A percentile compares a stretch with the other conserved stretches of the same genome.
These are phyloP conservation scores for Drosophila simulans DNA, from an alignment of 1,140 invertebrate species.

Conservation along the genomic window DNA sequence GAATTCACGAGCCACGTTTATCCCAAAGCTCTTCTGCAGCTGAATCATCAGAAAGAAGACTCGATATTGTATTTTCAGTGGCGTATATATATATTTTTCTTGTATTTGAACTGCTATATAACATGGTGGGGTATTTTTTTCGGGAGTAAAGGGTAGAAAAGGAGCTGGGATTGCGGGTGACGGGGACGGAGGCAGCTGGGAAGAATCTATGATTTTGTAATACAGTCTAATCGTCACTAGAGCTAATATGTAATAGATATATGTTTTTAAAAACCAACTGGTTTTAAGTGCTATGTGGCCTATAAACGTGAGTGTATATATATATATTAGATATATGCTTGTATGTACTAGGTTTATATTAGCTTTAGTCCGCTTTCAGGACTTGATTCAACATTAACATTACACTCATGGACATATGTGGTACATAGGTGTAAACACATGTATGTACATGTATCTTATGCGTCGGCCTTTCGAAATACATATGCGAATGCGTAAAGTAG, in stretches of 20 bases:
- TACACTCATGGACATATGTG: constrained; percentile 22
- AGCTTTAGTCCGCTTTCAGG: constrained; percentile 1
- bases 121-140: constrained; percentile 29
- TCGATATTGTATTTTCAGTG: background rate
- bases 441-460: constrained; percentile 23
- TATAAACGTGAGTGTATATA: constrained; percentile 3
- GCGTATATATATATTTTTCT: constrained; percentile 13
- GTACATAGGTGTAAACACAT: constrained; percentile 8
- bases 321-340: constrained; percentile 25
- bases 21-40: too few relatives aligned
- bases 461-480: constrained; percentile 12
- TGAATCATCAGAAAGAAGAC: background rate
- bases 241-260: constrained; percentile 45
- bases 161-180: constrained; percentile 4
- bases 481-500: background rate
- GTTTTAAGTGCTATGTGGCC: constrained; percentile 50
- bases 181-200: constrained; percentile 11
- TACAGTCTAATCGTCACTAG: constrained; percentile 72
- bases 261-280: constrained; percentile 63
- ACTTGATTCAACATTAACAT: constrained; percentile 42
- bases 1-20: background rate
- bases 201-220: constrained; percentile 71
- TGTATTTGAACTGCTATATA: constrained; percentile 42
- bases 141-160: background rate
- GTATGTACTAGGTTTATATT: constrained; percentile 28